A percentile compares a stretch with the other conserved stretches of the same genome.
Evolutionary conservation across 2,113 vertebrate genomes (phyloP).

Genomic region (Nematolebias whitei): DNA sequence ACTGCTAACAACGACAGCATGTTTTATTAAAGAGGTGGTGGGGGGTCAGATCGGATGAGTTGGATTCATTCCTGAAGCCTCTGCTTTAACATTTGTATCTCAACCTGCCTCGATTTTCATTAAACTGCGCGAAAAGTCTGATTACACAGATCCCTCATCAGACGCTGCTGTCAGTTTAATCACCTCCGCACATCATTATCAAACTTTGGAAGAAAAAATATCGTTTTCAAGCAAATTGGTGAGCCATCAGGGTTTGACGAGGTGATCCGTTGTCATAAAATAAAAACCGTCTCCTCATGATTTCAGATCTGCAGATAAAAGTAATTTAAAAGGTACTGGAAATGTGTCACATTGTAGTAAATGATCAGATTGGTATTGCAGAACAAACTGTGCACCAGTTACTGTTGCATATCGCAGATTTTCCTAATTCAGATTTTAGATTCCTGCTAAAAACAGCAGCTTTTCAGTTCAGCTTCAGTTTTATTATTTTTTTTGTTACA

Average conservation of each 20-base stretch:
- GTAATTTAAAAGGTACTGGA: too few relatives aligned
- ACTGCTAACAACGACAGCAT: not conserved
- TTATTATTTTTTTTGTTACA: too few relatives aligned
- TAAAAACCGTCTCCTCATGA: not conserved
- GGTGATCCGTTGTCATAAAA: not conserved
- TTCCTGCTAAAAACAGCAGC: too few relatives aligned
- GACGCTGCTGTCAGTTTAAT: constrained; percentile 1
- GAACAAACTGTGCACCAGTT: too few relatives aligned
- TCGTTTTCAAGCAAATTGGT: not conserved
- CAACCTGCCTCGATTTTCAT: not conserved
- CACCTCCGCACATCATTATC: not conserved
- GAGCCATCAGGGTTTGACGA: not conserved
- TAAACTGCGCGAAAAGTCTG: constrained; percentile 5
- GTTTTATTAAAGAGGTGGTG: not conserved
- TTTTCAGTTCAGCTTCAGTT: too few relatives aligned
- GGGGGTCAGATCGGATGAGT: not conserved
- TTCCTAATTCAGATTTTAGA: too few relatives aligned
- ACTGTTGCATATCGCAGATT: too few relatives aligned
- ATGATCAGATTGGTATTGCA: too few relatives aligned
- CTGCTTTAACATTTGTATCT: not conserved
- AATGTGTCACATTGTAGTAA: too few relatives aligned
- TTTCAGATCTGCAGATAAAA: not conserved
- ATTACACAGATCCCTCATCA: constrained; percentile 3
- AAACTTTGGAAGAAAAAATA: constrained; percentile 9
- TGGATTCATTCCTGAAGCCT: constrained; percentile 3